Evolutionary conservation across 2,888 invertebrate genomes (phyloP), one percentile per base, ranked within the genome.

Genomic region (Didymodactylos carnosus): DNA sequence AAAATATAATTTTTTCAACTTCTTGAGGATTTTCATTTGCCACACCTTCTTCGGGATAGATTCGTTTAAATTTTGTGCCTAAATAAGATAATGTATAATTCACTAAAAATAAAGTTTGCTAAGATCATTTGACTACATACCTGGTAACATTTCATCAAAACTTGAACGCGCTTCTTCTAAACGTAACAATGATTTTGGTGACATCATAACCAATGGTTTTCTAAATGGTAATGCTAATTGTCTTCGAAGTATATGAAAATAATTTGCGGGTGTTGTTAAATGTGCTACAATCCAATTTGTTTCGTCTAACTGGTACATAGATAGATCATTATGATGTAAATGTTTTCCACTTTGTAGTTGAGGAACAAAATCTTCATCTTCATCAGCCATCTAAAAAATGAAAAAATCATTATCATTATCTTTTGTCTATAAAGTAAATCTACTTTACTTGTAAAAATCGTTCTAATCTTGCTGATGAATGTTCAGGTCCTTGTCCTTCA

Each of bases 401-500:
- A 10, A 49, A 11, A 14, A 23, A 25, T 2, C 23, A 23, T 19
- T 5, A 23, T 11, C 13, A 25, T 25, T 3, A 25, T 23, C 0
- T 23, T 25, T 0, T 10, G 6, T 11, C 6, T 8, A 16, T 23
- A 5, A 49, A 23, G 2, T 7, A n/a, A 10, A 3, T 1, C n/a
- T n/a, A n/a, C n/a, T n/a, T 46, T 90, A 97, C 90, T 84, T 97
- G 95, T 78, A 99, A 86, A 87, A 92, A 94, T 77, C 92, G 87
- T 83, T 94, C 94, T 75, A 92, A 86, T 76, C 94, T 88, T 72
- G 91, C 92, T 76, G 91, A 91, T 0, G 93, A 93, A 84, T 95
- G 94, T 83, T 95, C 94, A 13, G 94, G 94, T 35, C 98, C 98
- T 93, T 92, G 94, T 83, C 98, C 98, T 86, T 98, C 98, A 87